These are phyloP conservation scores for Phragmatobia fuliginosa DNA, from an alignment of 2,888 invertebrate species.

Conservation along the genomic window DNA sequence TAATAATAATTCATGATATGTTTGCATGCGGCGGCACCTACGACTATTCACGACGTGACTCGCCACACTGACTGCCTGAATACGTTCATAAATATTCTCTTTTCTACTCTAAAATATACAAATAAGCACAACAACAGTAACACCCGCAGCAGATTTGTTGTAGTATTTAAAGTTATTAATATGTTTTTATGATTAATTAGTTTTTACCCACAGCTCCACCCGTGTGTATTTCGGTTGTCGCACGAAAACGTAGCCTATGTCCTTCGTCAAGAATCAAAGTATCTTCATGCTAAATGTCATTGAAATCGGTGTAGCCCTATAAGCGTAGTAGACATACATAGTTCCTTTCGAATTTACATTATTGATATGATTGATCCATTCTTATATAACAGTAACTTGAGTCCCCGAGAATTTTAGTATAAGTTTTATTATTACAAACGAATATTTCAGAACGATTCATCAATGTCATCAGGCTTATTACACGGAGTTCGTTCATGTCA, in stretches of 20 bases:
- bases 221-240: too few relatives aligned
- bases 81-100: slow-evolving; percentile 34
- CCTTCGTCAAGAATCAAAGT: too few relatives aligned
- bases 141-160: background rate
- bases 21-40: slow-evolving; percentile 16
- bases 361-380: too few relatives aligned
- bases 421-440: slow-evolving; percentile 5
- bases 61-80: slow-evolving; percentile 14
- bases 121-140: slow-evolving; percentile 17
- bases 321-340: too few relatives aligned
- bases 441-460: slow-evolving; percentile 10
- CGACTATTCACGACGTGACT: slow-evolving; percentile 27
- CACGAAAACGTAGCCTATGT: too few relatives aligned
- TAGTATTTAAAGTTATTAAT: background rate
- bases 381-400: background rate
- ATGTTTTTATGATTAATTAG: background rate
- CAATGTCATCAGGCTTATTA: slow-evolving; percentile 14
- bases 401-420: background rate
- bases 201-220: too few relatives aligned
- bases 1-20: slow-evolving; percentile 27
- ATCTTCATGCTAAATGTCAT: too few relatives aligned
- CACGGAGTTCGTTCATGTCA: slow-evolving; percentile 7
- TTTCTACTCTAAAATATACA: slow-evolving; percentile 15
- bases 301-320: too few relatives aligned
- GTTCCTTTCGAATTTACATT: too few relatives aligned